These are phyloP conservation scores for Polia nebulosa DNA, from an alignment of 2,888 invertebrate genomes.

Conservation along the genomic window DNA sequence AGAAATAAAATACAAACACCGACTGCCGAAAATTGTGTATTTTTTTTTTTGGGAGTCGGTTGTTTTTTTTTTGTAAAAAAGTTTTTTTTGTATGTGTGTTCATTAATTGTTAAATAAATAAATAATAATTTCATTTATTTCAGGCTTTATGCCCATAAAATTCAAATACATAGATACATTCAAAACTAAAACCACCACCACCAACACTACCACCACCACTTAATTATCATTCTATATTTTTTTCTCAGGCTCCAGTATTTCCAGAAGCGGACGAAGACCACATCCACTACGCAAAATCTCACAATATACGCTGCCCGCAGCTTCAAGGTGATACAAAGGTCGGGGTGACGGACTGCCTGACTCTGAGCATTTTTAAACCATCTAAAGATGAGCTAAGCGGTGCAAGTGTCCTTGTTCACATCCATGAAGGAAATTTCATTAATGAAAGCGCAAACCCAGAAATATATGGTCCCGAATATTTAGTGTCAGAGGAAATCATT, in stretches of 20 bases:
- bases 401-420: constrained; percentile 80
- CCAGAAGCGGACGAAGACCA: constrained; percentile 64
- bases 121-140: no score
- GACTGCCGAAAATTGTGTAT: no score
- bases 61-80: no score
- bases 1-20: no score
- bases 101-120: no score
- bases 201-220: no score
- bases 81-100: no score
- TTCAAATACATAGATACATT: no score
- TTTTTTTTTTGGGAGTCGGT: no score
- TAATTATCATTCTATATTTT: not conserved
- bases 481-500: constrained; percentile 77
- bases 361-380: constrained; percentile 82
- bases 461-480: constrained; percentile 81
- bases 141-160: no score
- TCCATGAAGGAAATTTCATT: constrained; percentile 82
- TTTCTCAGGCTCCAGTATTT: constrained; percentile 71
- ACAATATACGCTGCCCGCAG: constrained; percentile 80
- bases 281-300: constrained; percentile 67
- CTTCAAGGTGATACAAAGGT: constrained; percentile 64
- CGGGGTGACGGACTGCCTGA: constrained; percentile 80
- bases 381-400: constrained; percentile 53
- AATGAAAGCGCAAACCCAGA: constrained; percentile 80
- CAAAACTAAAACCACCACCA: no score